phyloP scores from a whole-genome alignment of 2,888 invertebrate species.

The Cremastinae sp. region DNA sequence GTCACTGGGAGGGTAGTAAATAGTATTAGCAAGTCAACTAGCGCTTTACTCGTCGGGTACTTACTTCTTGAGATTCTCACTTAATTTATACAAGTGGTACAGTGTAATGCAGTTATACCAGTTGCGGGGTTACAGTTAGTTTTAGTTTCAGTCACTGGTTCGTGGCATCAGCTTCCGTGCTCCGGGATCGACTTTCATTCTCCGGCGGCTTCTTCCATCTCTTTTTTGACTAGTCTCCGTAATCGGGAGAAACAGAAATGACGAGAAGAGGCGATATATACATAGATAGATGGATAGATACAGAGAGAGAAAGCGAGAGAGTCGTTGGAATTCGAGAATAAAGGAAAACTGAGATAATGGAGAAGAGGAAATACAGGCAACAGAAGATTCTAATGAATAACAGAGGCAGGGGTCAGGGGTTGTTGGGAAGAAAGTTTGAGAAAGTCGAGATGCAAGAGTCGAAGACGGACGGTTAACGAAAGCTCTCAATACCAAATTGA shows the following conservation, averaged over 20 bases:
- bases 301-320: too few relatives aligned
- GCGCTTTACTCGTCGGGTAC: constrained; percentile 74
- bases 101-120: constrained; percentile 75
- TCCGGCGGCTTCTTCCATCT: neutral
- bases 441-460: neutral
- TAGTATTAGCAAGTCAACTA: constrained; percentile 79
- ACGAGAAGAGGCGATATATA: neutral
- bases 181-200: too few relatives aligned
- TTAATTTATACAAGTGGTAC: constrained; percentile 78
- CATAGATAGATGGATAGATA: too few relatives aligned
- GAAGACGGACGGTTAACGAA: neutral
- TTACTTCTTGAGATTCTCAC: constrained; percentile 78
- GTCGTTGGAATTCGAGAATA: constrained; percentile 27
- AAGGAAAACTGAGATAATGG: constrained; percentile 7
- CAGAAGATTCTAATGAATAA: constrained; percentile 27
- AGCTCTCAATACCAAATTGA: constrained; percentile 9
- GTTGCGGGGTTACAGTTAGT: constrained; percentile 73
- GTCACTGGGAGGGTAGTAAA: constrained; percentile 72
- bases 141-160: constrained; percentile 70
- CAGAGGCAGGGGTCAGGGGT: neutral
- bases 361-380: constrained; percentile 10
- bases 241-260: constrained; percentile 17
- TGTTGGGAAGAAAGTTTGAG: neutral
- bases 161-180: constrained; percentile 50
- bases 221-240: constrained; percentile 4